A percentile compares a stretch with the other conserved stretches of the same genome.
Evolutionary conservation across 2,888 invertebrate species (phyloP).

Genomic region (Galerucella nymphaeae): DNA sequence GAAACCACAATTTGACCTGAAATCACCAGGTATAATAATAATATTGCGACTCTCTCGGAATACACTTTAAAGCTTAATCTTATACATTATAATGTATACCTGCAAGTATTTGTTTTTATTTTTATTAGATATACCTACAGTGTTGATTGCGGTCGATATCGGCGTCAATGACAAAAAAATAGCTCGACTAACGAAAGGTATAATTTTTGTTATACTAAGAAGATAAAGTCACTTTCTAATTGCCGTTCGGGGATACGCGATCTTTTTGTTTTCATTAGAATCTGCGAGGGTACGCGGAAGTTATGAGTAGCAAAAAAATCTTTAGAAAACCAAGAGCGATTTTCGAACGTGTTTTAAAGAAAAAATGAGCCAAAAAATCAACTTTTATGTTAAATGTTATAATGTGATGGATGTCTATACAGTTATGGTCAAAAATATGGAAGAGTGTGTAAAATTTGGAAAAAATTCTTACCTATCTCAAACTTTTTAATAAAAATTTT

Average conservation of each 20-base stretch:
- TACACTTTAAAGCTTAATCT: neutral
- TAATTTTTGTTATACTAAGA: conserved; percentile 1
- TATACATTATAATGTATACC: neutral
- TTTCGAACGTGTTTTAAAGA: too few species aligned
- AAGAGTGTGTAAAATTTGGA: too few species aligned
- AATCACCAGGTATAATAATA: conserved; percentile 19
- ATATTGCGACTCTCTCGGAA: conserved; percentile 8
- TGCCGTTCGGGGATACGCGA: neutral
- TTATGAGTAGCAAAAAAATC: too few species aligned
- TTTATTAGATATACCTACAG: conserved; percentile 14
- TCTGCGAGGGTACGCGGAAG: too few species aligned
- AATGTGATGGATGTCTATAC: too few species aligned
- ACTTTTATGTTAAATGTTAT: too few species aligned
- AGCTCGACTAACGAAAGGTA: neutral
- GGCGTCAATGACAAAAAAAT: conserved; percentile 9
- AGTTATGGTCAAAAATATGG: too few species aligned
- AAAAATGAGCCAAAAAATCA: too few species aligned
- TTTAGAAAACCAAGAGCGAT: too few species aligned
- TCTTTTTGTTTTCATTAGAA: neutral
- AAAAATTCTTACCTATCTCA: too few species aligned
- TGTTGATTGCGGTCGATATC: neutral
- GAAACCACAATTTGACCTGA: conserved; percentile 26
- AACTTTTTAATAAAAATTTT: too few species aligned
- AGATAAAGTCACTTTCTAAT: conserved; percentile 1
- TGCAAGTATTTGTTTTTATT: conserved; percentile 1